Conservation (phyloP, 2,797 vertebrate species). For the Serranus cabrilla region DNA sequence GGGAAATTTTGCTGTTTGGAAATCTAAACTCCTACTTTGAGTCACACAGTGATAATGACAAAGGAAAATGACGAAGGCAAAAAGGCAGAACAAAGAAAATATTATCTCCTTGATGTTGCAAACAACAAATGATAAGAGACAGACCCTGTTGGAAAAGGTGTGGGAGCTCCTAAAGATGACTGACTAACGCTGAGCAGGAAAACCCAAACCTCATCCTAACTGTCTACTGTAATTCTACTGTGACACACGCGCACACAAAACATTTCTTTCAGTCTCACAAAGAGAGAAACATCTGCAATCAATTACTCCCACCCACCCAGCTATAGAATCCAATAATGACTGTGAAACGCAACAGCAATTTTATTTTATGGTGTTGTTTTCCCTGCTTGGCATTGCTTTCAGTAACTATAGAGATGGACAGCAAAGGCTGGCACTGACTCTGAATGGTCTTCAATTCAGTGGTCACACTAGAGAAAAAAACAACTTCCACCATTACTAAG, state of each 20-base stretch:
- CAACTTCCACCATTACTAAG: conserved; percentile 23
- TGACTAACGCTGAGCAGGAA: conserved; percentile 70
- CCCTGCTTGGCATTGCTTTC: conserved; percentile 59
- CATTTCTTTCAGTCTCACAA: conserved; percentile 66
- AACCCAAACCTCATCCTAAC: conserved; percentile 60
- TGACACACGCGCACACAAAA: conserved; percentile 70
- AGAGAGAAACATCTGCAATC: conserved; percentile 73
- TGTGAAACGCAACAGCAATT: conserved; percentile 67
- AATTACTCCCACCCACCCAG: conserved; percentile 76
- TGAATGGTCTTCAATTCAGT: conserved; percentile 21
- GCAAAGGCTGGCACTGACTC: conserved; percentile 32
- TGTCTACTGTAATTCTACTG: conserved; percentile 46
- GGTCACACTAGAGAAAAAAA: conserved; percentile 10
- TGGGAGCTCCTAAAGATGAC: conserved; percentile 43
- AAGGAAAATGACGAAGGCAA: not conserved
- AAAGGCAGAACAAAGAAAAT: conserved; percentile 23
- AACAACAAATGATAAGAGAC: conserved; percentile 47
- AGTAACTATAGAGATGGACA: conserved; percentile 72
- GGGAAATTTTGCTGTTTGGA: conserved; percentile 6
- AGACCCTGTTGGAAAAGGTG: conserved; percentile 41
- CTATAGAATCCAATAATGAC: conserved; percentile 78
- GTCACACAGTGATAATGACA: conserved; percentile 8
- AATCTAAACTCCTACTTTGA: conserved; percentile 11
- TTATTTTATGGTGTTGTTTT: conserved; percentile 81
- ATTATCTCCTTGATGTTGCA: conserved; percentile 10